Evolutionary conservation across 2,797 vertebrate genomes (phyloP), one percentile per base, ranked within the genome.

Genomic region (Cossypha niveicapilla): DNA sequence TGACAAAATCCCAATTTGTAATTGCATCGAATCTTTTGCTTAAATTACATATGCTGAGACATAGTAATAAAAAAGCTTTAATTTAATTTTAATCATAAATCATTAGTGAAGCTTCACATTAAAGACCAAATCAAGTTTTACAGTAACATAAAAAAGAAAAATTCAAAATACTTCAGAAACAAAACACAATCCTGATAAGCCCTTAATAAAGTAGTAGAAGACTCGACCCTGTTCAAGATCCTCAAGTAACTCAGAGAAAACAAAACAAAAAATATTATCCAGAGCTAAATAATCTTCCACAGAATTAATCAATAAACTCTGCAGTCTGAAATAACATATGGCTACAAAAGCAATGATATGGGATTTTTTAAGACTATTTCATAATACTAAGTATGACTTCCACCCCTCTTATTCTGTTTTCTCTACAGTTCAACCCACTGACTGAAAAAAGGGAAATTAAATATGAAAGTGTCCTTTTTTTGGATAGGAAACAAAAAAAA

Each of bases 21-120:
- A 45, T 27, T 63, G 21, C 7, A 48, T 34, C 0, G 0, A 54
- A 45, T 35, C 9, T 71, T 82, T 8, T 27, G 3, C n/a, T 30
- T 66, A 35, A 74, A 48, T 74, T 10, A 9, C 18, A 10, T 47
- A 68, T 0, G 1, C 7, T 41, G 15, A 70, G 21, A 81, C 27
- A 66, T 0, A 57, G 5, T 27, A 78, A 66, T 27, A 11, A 57
- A 42, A 61, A 53, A 30, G 9, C 8, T 11, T 21, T 13, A 22
- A 44, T 44, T 51, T 70, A 10, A 62, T 35, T 48, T 84, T 16
- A 34, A 34, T 39, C 1, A 5, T 13, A 53, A 47, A n/a, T 41
- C 28, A 32, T 48, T 10, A 57, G 21, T 45, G 3, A 58, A 16
- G 11, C 1, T 68, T 51, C 34, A 39, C 2, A 0, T 34, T 27